A percentile compares a stretch with the other conserved stretches of the same genome.
Evolutionary conservation across 2,113 vertebrate species (phyloP).

Genomic region (Edolisoma coerulescens): DNA sequence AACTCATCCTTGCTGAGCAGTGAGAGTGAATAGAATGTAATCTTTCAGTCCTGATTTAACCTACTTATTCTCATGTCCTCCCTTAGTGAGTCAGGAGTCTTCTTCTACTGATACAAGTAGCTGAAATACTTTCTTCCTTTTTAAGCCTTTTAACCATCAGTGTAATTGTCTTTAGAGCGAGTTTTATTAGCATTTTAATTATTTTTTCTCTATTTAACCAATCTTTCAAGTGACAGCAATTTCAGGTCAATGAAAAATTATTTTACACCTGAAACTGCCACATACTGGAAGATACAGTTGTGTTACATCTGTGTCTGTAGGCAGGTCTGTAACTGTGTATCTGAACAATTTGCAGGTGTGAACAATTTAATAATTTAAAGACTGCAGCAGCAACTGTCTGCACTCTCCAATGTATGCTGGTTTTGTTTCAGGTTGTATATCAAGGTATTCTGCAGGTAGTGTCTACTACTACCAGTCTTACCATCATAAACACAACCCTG

Average conservation of each 20-base stretch:
- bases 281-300: background rate
- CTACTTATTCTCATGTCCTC: background rate
- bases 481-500: slow-evolving; percentile 90
- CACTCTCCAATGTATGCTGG: background rate
- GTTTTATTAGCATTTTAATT: background rate
- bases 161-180: background rate
- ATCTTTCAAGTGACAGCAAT: background rate
- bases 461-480: slow-evolving; percentile 93
- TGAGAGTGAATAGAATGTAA: background rate
- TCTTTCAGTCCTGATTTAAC: background rate
- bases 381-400: background rate
- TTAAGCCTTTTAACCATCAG: background rate
- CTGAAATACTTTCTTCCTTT: background rate
- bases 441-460: slow-evolving; percentile 92
- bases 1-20: background rate
- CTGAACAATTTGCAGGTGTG: background rate
- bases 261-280: background rate
- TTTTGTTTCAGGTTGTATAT: slow-evolving; percentile 87
- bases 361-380: background rate
- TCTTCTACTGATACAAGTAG: background rate
- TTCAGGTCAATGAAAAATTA: background rate
- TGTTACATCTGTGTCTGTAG: background rate
- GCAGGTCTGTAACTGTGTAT: background rate
- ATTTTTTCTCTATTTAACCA: background rate
- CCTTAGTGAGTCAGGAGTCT: background rate